phyloP scores from a whole-genome alignment of 2,797 vertebrate species.

The Delichon dasypus region DNA sequence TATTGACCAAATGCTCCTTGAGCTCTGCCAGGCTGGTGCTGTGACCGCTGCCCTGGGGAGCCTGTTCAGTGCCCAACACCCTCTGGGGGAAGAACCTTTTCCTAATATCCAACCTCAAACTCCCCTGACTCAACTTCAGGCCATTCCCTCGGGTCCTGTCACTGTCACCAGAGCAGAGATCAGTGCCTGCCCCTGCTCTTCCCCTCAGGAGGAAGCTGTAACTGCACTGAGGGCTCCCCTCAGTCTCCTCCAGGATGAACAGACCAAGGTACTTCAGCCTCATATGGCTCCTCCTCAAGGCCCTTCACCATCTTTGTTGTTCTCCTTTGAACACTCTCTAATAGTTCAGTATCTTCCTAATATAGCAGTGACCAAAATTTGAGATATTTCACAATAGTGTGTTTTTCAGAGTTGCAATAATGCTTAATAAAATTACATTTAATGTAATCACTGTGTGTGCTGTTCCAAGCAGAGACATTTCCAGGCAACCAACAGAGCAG shows the following conservation, averaged over 20 bases:
- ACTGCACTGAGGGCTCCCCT: background rate
- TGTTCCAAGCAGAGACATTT: background rate
- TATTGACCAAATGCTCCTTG: accelerated
- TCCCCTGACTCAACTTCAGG: background rate
- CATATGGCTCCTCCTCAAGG: accelerated
- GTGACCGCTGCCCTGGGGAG: background rate
- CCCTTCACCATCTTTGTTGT: accelerated
- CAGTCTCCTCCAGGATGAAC: background rate
- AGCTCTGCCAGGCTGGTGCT: background rate
- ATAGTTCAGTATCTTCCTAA: background rate
- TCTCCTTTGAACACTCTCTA: background rate
- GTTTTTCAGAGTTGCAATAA: background rate
- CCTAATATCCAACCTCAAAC: accelerated
- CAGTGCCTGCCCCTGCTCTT: background rate
- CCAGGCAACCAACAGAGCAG: background rate
- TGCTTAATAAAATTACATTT: background rate
- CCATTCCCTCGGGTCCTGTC: accelerated
- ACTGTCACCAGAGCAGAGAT: background rate
- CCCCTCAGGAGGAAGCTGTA: accelerated
- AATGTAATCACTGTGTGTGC: background rate
- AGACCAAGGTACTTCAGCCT: background rate
- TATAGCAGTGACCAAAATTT: background rate
- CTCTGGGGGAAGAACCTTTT: background rate
- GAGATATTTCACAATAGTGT: background rate
- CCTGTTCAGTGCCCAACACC: background rate